A percentile compares a stretch with the other conserved stretches of the same genome.
These are phyloP conservation scores for Drosophila multiciliata DNA, from an alignment of 2,888 invertebrate species.

Conservation along the genomic window DNA sequence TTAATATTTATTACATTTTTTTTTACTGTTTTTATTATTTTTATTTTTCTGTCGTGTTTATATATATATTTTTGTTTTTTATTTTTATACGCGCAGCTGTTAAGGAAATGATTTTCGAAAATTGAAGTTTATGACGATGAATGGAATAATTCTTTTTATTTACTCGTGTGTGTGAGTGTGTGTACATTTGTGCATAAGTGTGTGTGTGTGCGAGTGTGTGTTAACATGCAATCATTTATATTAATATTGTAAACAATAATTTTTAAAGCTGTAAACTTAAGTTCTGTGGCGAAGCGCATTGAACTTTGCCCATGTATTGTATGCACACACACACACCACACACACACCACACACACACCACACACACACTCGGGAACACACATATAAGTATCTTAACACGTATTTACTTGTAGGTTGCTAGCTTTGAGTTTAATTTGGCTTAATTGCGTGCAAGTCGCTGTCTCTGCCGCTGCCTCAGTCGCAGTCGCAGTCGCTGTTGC, in stretches of 20 bases:
- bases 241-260: conserved; percentile 75
- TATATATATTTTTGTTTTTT: conserved; percentile 26
- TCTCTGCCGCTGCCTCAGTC: conserved; percentile 19
- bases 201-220: conserved; percentile 32
- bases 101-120: conserved; percentile 84
- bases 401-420: conserved; percentile 59
- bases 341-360: not conserved
- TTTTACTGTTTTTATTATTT: conserved; percentile 14
- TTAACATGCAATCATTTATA: conserved; percentile 72
- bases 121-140: conserved; percentile 84
- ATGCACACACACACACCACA: conserved; percentile 11
- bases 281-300: conserved; percentile 64
- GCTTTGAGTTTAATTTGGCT: conserved; percentile 69
- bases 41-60: conserved; percentile 20
- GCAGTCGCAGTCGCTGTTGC: conserved; percentile 15
- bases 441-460: conserved; percentile 73
- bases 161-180: conserved; percentile 18
- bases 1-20: conserved; percentile 37
- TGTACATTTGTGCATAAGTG: conserved; percentile 4
- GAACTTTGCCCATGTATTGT: conserved; percentile 57
- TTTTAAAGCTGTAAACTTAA: conserved; percentile 69
- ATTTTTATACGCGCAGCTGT: conserved; percentile 79
- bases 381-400: conserved; percentile 56
- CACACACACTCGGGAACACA: not conserved
- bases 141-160: conserved; percentile 74